phyloP scores from a whole-genome alignment of 2,113 vertebrate species.

The Apodemus sylvaticus region DNA sequence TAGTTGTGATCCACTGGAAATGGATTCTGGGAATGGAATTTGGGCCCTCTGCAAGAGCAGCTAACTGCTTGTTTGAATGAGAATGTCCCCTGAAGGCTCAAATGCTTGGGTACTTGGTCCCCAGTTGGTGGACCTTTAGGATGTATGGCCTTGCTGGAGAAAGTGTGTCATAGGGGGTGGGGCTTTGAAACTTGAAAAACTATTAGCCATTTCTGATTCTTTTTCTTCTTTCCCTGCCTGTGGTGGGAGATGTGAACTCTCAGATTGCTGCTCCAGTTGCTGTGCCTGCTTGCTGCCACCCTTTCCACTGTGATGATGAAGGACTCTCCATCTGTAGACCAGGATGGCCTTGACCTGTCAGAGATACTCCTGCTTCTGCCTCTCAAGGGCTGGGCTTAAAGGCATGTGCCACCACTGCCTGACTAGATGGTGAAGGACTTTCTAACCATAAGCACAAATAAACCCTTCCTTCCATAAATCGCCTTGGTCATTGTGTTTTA shows the following conservation, averaged over 20 bases:
- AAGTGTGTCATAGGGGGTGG: neutral
- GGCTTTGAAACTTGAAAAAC: neutral
- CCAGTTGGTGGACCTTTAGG: neutral
- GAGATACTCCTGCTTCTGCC: neutral
- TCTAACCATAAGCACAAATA: neutral
- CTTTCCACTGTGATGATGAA: neutral
- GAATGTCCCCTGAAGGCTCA: too few relatives aligned
- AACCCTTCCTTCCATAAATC: neutral
- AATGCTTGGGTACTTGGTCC: too few relatives aligned
- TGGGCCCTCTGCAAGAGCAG: too few relatives aligned
- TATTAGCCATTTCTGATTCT: neutral
- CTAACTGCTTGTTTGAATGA: too few relatives aligned
- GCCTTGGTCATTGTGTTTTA: neutral
- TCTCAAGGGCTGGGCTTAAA: neutral
- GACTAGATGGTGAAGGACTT: neutral
- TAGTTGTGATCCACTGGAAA: too few relatives aligned
- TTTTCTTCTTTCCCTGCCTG: neutral
- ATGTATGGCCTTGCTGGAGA: neutral
- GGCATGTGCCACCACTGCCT: neutral
- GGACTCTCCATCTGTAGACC: neutral
- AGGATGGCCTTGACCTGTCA: neutral
- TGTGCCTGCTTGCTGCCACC: neutral
- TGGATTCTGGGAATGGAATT: too few relatives aligned
- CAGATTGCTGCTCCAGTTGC: neutral
- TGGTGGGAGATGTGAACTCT: neutral